A percentile compares a stretch with the other conserved stretches of the same genome.
These are phyloP conservation scores for Anguilla marmorata DNA, from an alignment of 2,797 vertebrate species.

Conservation along the genomic window DNA sequence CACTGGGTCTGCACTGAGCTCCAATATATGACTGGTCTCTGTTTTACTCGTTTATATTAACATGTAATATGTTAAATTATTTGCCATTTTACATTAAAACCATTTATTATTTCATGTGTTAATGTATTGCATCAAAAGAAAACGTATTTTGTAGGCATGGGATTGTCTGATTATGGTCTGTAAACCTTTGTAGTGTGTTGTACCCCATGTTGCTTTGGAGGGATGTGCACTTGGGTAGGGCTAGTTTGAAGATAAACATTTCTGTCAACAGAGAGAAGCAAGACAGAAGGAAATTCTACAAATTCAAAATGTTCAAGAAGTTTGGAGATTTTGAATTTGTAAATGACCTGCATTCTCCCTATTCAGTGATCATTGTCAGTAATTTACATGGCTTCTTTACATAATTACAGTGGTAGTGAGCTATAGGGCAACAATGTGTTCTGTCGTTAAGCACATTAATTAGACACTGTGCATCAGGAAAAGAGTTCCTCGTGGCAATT, in stretches of 20 bases:
- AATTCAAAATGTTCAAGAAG: no score
- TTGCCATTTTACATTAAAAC: constrained; percentile 34
- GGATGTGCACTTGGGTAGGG: constrained; percentile 5
- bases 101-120: constrained; percentile 25
- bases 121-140: constrained; percentile 34
- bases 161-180: constrained; percentile 35
- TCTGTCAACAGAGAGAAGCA: background rate
- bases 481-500: background rate
- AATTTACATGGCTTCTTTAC: constrained; percentile 12
- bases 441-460: background rate
- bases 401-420: constrained; percentile 10
- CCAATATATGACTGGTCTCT: constrained; percentile 22
- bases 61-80: constrained; percentile 34
- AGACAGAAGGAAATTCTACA: background rate
- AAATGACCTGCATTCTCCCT: background rate
- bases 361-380: constrained; percentile 9
- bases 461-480: constrained; percentile 7
- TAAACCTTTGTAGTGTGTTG: constrained; percentile 47
- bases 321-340: background rate
- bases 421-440: background rate
- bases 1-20: constrained; percentile 18
- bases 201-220: constrained; percentile 34
- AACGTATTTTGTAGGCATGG: constrained; percentile 53
- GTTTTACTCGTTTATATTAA: constrained; percentile 39
- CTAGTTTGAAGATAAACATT: background rate